Evolutionary conservation across 2,888 invertebrate genomes (phyloP).

Genomic region (Acanthosepion lycidas): DNA sequence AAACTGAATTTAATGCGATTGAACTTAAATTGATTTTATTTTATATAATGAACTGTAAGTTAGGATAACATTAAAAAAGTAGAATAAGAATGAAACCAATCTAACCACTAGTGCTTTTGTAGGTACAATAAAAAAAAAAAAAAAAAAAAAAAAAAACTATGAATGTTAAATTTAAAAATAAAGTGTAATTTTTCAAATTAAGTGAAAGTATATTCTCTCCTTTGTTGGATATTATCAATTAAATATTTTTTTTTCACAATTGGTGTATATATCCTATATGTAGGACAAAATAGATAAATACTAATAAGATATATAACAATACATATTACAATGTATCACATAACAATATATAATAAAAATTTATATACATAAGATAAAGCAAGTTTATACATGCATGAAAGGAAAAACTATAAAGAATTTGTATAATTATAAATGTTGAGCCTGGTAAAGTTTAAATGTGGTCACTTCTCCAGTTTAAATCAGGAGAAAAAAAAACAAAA

Average conservation of each 20-base stretch:
- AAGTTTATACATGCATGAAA: background rate
- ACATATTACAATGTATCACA: background rate
- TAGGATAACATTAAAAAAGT: background rate
- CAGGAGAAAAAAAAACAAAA: background rate
- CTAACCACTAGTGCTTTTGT: background rate
- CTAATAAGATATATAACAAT: background rate
- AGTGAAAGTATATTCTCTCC: background rate
- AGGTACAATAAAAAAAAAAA: background rate
- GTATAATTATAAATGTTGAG: background rate
- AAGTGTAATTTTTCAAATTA: background rate
- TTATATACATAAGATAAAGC: background rate
- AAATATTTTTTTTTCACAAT: background rate
- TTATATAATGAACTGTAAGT: background rate
- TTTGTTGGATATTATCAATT: background rate
- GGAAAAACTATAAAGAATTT: background rate
- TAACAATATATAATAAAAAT: background rate
- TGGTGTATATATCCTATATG: background rate
- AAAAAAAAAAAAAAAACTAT: background rate
- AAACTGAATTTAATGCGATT: background rate
- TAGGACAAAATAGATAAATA: background rate
- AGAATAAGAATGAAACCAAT: background rate
- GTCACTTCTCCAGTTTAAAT: background rate
- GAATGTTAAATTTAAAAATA: no score
- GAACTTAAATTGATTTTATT: no score
- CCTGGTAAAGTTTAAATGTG: background rate